Evolutionary conservation across 2,888 invertebrate species (phyloP), one percentile per base, ranked within the genome.

Genomic region (Erynnis tages): DNA sequence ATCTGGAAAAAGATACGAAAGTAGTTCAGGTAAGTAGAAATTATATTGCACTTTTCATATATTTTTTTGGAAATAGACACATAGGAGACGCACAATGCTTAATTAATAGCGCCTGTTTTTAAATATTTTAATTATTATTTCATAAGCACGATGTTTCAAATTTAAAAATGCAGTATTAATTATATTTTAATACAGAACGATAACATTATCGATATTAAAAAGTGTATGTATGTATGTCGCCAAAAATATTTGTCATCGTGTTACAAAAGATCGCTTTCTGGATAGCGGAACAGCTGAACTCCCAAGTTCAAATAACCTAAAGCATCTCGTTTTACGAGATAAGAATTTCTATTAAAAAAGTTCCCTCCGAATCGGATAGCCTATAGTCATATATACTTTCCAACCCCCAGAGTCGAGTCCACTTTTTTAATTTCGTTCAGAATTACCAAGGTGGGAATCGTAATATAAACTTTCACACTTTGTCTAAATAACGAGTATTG

Each of bases 1-100:
- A 97, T 90, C 91, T 97, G 75, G 97, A 97, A 83, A 97, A 97
- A 82, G 97, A 97, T 85, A 96, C 96, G 57, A 97, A 97, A 93
- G 96, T 97, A 68, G 94, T 96, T 59, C 95, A 95, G 93, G 95
- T 95, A 88, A 91, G 91, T 85, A 67, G 5, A 4, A 21, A 21
- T n/a, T n/a, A n/a, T n/a, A n/a, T n/a, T n/a, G n/a, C n/a, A n/a
- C n/a, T n/a, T n/a, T n/a, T n/a, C n/a, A n/a, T n/a, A n/a, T n/a
- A n/a, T n/a, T n/a, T n/a, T n/a, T n/a, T n/a, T n/a, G n/a, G n/a
- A n/a, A n/a, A n/a, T n/a, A n/a, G n/a, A n/a, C n/a, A n/a, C n/a
- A n/a, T n/a, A n/a, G n/a, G n/a, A n/a, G n/a, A n/a, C n/a, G n/a
- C n/a, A n/a, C n/a, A n/a, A n/a, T n/a, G n/a, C n/a, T n/a, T n/a